Evolutionary conservation across 2,797 vertebrate species (phyloP), one percentile per base, ranked within the genome.

Genomic region (Rhinoraja longicauda): DNA sequence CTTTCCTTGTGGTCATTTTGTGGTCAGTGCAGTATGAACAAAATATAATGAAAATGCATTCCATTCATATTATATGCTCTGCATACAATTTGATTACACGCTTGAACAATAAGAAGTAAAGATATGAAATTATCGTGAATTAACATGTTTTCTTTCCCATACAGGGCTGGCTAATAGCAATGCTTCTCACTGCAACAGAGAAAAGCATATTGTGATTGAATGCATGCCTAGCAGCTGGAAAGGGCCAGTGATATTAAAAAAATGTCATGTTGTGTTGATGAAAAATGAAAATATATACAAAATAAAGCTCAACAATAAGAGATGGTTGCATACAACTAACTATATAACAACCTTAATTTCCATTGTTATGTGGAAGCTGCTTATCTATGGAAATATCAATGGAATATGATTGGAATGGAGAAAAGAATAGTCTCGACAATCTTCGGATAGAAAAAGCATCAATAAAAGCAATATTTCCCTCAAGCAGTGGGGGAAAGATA

Each of bases 291-390:
- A 91, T 91, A 91, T 72, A 91, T 91, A 91, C 64, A 53, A 91
- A 91, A 67, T 91, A 91, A 91, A 64, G 72, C 39, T 26, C 15
- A 19, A 91, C 90, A 72, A 73, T 91, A 73, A 72, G 72, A 75
- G 45, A 92, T 73, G 45, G 36, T 70, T 53, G 26, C 39, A 92
- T 32, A 75, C 9, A 73, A 36, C 93, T 94, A 73, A 36, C 93
- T 94, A 93, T 57, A 75, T 93, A 93, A 93, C 81, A 62, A 94
- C 88, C 79, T 92, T 94, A 94, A 94, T 94, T 94, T 93, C 82
- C 76, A 93, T 82, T 93, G 93, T 93, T 92, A 93, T 94, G 94
- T 94, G 45, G 93, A 93, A 93, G 79, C 93, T 93, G 79, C 81
- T 93, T 93, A 93, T 90, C 93, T 93, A 19, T 84, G 77, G 62